phyloP scores from a whole-genome alignment of 2,113 vertebrate species.

The Triplophysa siluroides region DNA sequence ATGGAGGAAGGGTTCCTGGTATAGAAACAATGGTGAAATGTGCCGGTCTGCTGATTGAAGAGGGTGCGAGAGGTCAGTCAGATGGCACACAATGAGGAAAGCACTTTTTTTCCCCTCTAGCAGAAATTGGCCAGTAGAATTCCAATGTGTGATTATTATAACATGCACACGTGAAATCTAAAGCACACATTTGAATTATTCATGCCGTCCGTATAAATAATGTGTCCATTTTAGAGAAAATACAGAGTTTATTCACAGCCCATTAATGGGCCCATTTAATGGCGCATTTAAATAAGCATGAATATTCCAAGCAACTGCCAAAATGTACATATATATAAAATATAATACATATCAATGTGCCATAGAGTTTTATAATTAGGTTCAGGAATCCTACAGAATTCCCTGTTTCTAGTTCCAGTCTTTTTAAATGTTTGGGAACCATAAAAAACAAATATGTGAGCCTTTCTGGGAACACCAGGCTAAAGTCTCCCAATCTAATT shows the following conservation, averaged over 20 bases:
- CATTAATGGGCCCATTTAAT: too few species aligned
- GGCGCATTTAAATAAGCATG: neutral
- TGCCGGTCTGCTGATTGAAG: neutral
- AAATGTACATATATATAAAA: neutral
- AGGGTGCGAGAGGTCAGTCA: neutral
- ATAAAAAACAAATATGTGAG: too few species aligned
- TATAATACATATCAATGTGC: too few species aligned
- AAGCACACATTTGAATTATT: slow-evolving; percentile 19
- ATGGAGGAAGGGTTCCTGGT: neutral
- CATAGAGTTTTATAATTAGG: too few species aligned
- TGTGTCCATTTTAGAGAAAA: slow-evolving; percentile 10
- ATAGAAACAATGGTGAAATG: slow-evolving; percentile 34
- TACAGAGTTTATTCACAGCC: neutral
- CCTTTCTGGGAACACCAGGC: too few species aligned
- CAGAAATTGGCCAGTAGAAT: slow-evolving; percentile 26
- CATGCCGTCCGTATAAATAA: slow-evolving; percentile 11
- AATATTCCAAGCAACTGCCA: neutral
- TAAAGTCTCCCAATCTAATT: too few species aligned
- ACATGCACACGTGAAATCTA: slow-evolving; percentile 28
- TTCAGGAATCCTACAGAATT: too few species aligned
- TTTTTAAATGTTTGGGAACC: too few species aligned
- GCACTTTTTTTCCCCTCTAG: neutral
- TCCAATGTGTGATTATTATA: slow-evolving; percentile 7
- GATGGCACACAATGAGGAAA: neutral
- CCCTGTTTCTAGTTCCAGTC: too few species aligned